These are phyloP conservation scores for Corythoichthys haematopterus DNA, from an alignment of 2,113 vertebrate genomes.

Conservation along the genomic window DNA sequence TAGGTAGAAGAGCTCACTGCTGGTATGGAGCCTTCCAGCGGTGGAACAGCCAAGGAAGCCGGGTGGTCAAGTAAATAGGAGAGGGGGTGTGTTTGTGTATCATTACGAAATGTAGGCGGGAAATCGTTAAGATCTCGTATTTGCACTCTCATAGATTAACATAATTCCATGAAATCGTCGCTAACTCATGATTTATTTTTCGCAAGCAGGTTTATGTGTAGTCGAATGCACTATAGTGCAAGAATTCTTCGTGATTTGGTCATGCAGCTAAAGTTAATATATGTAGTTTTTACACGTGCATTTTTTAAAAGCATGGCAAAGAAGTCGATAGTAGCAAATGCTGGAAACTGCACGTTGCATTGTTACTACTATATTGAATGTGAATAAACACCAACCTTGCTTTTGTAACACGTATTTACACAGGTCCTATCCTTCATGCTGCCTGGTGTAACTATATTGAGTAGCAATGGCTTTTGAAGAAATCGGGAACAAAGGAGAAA, in stretches of 20 bases:
- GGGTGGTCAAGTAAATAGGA: constrained; percentile 42
- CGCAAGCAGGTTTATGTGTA: background rate
- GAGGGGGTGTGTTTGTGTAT: constrained; percentile 76
- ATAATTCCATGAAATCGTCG: background rate
- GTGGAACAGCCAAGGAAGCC: constrained; percentile 19
- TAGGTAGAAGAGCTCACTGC: constrained; percentile 1
- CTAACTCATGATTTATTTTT: constrained; percentile 2
- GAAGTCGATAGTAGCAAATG: background rate
- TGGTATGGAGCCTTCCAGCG: constrained; percentile 4
- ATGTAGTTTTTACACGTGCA: background rate
- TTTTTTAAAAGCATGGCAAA: background rate
- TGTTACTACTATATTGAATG: background rate
- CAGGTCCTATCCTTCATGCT: constrained; percentile 29
- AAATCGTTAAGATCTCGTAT: constrained; percentile 43
- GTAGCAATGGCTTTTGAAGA: constrained; percentile 72
- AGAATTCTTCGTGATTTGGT: background rate
- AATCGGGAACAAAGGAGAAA: constrained; percentile 67
- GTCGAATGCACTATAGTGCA: background rate
- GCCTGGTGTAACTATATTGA: constrained; percentile 12
- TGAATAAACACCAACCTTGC: background rate
- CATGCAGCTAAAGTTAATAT: background rate
- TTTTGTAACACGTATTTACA: background rate
- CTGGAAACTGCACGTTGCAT: background rate
- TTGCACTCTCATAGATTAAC: background rate
- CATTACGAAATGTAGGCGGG: constrained; percentile 74